Evolutionary conservation across 2,888 invertebrate species (phyloP).

Genomic region (Heteromurus nitidus): DNA sequence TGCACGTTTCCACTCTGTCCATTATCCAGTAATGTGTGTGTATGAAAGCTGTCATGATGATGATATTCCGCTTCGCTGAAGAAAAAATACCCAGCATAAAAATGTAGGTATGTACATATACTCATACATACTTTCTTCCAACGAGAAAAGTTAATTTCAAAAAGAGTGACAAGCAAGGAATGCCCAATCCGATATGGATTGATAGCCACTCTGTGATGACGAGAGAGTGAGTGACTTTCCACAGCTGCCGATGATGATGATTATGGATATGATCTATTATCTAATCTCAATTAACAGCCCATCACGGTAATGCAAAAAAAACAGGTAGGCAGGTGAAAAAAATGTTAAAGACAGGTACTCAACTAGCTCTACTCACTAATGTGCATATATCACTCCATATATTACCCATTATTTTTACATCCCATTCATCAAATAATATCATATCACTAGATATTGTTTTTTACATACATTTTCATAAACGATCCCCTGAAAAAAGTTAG

Average conservation of each 20-base stretch:
- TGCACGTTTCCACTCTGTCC: conserved; percentile 13
- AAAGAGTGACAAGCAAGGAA: background rate
- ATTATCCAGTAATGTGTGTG: background rate
- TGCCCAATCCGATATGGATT: background rate
- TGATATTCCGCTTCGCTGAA: background rate
- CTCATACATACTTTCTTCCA: background rate
- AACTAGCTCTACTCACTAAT: too few relatives aligned
- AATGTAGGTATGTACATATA: too few relatives aligned
- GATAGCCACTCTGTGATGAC: background rate
- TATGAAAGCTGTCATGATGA: background rate
- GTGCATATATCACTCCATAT: too few relatives aligned
- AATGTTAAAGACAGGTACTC: conserved; percentile 4
- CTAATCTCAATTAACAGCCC: conserved; percentile 28
- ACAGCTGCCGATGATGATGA: background rate
- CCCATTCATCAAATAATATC: too few relatives aligned
- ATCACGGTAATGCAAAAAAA: background rate
- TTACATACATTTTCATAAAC: too few relatives aligned
- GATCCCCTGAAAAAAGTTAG: too few relatives aligned
- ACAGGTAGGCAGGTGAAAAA: background rate
- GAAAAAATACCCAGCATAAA: background rate
- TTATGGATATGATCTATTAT: conserved; percentile 20
- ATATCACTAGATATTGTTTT: too few relatives aligned
- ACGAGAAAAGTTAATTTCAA: background rate
- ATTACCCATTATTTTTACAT: background rate
- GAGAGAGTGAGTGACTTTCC: background rate